These are phyloP conservation scores for Drosophila demipolita DNA, from an alignment of 2,888 invertebrate species.

Conservation along the genomic window DNA sequence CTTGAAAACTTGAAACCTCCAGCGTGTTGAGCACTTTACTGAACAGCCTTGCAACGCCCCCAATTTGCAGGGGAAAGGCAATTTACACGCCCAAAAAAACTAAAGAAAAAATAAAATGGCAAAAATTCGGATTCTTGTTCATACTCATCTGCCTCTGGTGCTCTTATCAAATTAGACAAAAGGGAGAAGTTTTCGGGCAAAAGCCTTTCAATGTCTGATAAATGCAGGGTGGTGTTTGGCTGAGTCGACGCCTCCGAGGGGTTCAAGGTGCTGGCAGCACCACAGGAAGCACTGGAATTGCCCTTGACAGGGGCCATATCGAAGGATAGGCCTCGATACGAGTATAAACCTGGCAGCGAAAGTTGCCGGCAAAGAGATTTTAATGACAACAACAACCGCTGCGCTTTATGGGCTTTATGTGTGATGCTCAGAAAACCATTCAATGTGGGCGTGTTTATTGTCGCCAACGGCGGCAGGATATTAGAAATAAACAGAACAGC, in stretches of 20 bases:
- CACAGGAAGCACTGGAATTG: conserved; percentile 59
- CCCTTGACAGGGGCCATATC: conserved; percentile 42
- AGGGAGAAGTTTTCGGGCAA: conserved; percentile 51
- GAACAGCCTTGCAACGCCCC: conserved; percentile 25
- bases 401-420: conserved; percentile 73
- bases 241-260: conserved; percentile 27
- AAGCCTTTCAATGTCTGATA: conserved; percentile 48
- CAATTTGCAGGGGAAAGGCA: conserved; percentile 37
- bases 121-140: conserved; percentile 44
- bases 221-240: conserved; percentile 19
- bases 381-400: conserved; percentile 73
- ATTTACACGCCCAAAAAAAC: conserved; percentile 57
- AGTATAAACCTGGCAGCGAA: conserved; percentile 48
- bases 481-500: conserved; percentile 75
- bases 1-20: conserved; percentile 25
- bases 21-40: conserved; percentile 54
- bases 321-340: conserved; percentile 59
- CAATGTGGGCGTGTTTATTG: conserved; percentile 76
- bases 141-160: conserved; percentile 26
- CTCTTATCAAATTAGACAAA: conserved; percentile 76
- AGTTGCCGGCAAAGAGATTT: conserved; percentile 71
- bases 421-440: conserved; percentile 44
- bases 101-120: conserved; percentile 5
- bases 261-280: conserved; percentile 70
- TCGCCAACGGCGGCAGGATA: conserved; percentile 68